Conservation (phyloP, 2,797 vertebrate genomes). For the Pelodytes ibericus region DNA sequence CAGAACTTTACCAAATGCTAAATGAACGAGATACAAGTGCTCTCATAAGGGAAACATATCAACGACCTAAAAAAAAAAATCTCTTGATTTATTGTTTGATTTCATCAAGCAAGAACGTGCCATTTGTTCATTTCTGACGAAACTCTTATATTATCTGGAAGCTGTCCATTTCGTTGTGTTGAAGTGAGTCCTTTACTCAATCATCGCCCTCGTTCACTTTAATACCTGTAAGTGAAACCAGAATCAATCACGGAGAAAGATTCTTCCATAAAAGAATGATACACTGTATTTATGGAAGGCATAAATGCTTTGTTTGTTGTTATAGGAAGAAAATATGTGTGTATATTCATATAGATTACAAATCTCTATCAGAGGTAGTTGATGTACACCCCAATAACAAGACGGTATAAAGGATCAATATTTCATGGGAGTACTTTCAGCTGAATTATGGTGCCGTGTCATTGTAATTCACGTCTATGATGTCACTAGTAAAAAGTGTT, state of each 20-base stretch:
- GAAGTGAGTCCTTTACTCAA: constrained; percentile 4
- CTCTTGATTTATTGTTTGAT: constrained; percentile 9
- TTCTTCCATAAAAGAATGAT: constrained; percentile 31
- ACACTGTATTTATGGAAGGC: constrained; percentile 7
- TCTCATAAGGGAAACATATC: constrained; percentile 19
- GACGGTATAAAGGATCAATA: not conserved
- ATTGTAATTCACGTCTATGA: constrained; percentile 49
- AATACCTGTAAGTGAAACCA: constrained; percentile 6
- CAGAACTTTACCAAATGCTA: not conserved
- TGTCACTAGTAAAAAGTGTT: constrained; percentile 43
- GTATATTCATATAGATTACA: not conserved
- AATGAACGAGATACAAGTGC: constrained; percentile 15
- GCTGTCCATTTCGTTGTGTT: constrained; percentile 16
- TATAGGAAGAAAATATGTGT: constrained; percentile 19
- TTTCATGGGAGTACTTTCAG: constrained; percentile 9
- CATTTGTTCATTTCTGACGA: constrained; percentile 25
- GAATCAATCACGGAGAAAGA: constrained; percentile 25
- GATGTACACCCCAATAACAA: not conserved
- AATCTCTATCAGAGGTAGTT: not conserved
- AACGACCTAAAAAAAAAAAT: not conserved
- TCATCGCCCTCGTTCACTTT: constrained; percentile 17
- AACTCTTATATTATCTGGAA: constrained; percentile 27
- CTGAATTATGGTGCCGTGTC: constrained; percentile 30
- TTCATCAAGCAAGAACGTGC: constrained; percentile 16
- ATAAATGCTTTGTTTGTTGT: constrained; percentile 25